These are phyloP conservation scores for Camponotus fellah DNA, from an alignment of 2,888 invertebrate species.

Conservation along the genomic window DNA sequence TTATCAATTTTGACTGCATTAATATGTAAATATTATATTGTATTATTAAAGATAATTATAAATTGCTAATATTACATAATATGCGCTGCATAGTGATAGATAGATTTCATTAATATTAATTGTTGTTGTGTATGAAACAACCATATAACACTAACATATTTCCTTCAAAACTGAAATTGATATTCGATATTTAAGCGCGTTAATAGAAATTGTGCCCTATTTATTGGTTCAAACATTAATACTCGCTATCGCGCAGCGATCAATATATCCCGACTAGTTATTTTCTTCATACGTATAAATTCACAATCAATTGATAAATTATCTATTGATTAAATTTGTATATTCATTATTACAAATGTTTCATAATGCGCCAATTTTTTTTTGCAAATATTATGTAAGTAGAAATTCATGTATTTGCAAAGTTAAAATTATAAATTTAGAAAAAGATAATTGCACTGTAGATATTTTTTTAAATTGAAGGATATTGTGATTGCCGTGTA, in stretches of 20 bases:
- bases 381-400: no score
- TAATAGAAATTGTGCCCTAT: not conserved
- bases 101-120: slow-evolving; percentile 30
- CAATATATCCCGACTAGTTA: slow-evolving; percentile 9
- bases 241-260: not conserved
- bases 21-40: slow-evolving; percentile 24
- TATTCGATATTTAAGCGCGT: slow-evolving; percentile 16
- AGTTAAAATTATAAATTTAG: not conserved
- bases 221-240: not conserved
- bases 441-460: not conserved
- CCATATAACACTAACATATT: slow-evolving; percentile 6
- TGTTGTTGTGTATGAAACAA: not conserved
- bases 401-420: not conserved
- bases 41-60: slow-evolving; percentile 22
- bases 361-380: not conserved
- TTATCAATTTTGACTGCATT: slow-evolving; percentile 10
- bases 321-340: not conserved
- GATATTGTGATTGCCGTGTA: not conserved
- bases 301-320: not conserved
- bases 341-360: not conserved
- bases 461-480: not conserved
- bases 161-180: slow-evolving; percentile 15
- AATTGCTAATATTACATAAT: slow-evolving; percentile 31
- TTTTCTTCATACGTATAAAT: not conserved
- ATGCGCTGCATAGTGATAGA: not conserved